These are phyloP conservation scores for Vombatus ursinus DNA, from an alignment of 2,113 vertebrate species.

Conservation along the genomic window DNA sequence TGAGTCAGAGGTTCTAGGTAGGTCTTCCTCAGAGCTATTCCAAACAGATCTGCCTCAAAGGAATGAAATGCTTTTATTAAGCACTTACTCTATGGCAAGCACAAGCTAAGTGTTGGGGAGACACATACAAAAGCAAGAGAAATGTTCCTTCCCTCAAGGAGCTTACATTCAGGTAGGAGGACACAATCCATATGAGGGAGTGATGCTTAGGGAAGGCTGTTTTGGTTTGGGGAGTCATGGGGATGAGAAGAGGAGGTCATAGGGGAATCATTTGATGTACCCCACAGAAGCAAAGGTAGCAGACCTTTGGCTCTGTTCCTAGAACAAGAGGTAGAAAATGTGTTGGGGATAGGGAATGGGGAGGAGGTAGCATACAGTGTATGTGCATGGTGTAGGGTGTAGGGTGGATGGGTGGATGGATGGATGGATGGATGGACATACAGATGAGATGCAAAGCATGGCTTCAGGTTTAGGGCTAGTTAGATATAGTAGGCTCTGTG, in stretches of 20 bases:
- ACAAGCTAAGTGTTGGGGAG: not conserved
- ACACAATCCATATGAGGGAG: not conserved
- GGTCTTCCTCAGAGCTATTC: constrained; percentile 3
- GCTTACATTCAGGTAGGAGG: not conserved
- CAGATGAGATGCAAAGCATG: not conserved
- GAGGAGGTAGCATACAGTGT: not conserved
- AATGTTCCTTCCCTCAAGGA: not conserved
- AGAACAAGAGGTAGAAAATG: not conserved
- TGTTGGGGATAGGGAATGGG: not conserved
- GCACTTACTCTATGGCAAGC: not conserved
- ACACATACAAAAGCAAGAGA: not conserved
- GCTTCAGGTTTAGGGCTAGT: not conserved
- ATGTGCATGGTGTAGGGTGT: not conserved
- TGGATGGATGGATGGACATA: not conserved
- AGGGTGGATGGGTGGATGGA: not conserved
- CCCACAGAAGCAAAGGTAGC: not conserved
- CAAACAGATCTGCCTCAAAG: not conserved
- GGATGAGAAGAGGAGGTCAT: not conserved
- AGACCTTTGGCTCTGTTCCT: not conserved
- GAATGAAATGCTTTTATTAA: not conserved
- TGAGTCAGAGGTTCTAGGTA: not conserved
- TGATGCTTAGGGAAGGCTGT: not conserved
- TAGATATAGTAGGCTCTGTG: not conserved
- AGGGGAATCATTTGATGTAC: not conserved
- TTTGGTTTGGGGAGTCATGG: not conserved